These are phyloP conservation scores for Tenthredo scrophulariae DNA, from an alignment of 2,888 invertebrate genomes.

Conservation along the genomic window DNA sequence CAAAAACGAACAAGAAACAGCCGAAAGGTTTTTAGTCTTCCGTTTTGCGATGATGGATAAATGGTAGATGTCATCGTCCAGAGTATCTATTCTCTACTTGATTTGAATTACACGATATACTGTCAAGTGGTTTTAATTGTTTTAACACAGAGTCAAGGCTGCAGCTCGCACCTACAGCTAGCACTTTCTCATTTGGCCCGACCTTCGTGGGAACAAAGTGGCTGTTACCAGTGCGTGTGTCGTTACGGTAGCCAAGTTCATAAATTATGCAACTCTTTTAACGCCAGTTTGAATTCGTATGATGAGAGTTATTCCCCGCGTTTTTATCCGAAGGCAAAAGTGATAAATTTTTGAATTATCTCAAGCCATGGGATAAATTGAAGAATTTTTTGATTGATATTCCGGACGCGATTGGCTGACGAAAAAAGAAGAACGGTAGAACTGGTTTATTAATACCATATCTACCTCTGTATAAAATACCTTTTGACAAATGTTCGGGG, in stretches of 20 bases:
- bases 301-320: background rate
- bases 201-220: background rate
- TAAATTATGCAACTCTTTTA: background rate
- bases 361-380: background rate
- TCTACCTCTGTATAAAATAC: background rate
- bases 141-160: conserved; percentile 24
- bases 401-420: background rate
- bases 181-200: background rate
- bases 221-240: background rate
- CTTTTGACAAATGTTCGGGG: conserved; percentile 3
- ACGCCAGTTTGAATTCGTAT: background rate
- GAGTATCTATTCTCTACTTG: background rate
- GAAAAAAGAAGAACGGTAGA: background rate
- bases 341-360: background rate
- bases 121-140: conserved; percentile 35
- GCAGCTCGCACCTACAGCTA: background rate
- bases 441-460: conserved; percentile 25
- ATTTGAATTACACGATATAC: background rate
- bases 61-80: background rate
- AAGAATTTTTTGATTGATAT: background rate
- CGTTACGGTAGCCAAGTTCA: background rate
- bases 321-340: background rate
- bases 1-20: background rate
- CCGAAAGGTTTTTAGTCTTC: background rate
- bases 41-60: background rate